Conservation (phyloP, 92 coral and sea anemone genomes). For the Umimayanthus kanabou region DNA sequence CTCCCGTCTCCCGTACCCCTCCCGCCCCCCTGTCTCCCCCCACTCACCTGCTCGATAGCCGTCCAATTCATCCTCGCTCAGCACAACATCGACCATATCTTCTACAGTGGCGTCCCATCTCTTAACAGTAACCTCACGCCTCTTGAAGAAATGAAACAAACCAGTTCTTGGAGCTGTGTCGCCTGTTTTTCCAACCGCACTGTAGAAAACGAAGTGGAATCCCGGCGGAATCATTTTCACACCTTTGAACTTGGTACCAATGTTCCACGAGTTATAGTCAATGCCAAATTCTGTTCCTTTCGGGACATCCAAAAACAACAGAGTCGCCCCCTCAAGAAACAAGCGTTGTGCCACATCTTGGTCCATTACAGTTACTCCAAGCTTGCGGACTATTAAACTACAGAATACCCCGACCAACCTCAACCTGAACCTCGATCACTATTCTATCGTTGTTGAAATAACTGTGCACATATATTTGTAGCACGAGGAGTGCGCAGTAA, state of each 20-base stretch:
- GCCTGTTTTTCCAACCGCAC: slow-evolving; percentile 79
- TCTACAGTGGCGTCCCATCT: slow-evolving; percentile 81
- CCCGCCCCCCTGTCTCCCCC: too few relatives aligned
- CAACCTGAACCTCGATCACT: too few relatives aligned
- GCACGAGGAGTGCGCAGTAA: too few relatives aligned
- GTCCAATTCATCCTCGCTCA: slow-evolving; percentile 67
- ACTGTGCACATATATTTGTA: too few relatives aligned
- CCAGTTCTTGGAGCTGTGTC: slow-evolving; percentile 96
- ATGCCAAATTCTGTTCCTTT: slow-evolving; percentile 90
- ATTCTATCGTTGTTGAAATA: too few relatives aligned
- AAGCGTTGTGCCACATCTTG: slow-evolving; percentile 74
- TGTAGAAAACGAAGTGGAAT: slow-evolving; percentile 82
- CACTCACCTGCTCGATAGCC: slow-evolving; percentile 69
- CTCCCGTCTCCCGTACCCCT: too few relatives aligned
- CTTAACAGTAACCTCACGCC: slow-evolving; percentile 68
- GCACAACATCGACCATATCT: slow-evolving; percentile 68
- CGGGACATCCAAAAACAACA: slow-evolving; percentile 83
- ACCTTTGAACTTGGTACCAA: slow-evolving; percentile 89
- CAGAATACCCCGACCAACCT: too few relatives aligned
- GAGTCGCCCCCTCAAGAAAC: slow-evolving; percentile 75
- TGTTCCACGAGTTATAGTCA: slow-evolving; percentile 89
- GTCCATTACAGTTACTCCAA: slow-evolving; percentile 61
- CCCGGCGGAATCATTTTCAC: slow-evolving; percentile 99
- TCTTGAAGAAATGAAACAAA: slow-evolving; percentile 70
- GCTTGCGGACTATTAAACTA: too few relatives aligned